Conservation (phyloP, 2,888 invertebrate genomes). For the Coremacera marginata region DNA sequence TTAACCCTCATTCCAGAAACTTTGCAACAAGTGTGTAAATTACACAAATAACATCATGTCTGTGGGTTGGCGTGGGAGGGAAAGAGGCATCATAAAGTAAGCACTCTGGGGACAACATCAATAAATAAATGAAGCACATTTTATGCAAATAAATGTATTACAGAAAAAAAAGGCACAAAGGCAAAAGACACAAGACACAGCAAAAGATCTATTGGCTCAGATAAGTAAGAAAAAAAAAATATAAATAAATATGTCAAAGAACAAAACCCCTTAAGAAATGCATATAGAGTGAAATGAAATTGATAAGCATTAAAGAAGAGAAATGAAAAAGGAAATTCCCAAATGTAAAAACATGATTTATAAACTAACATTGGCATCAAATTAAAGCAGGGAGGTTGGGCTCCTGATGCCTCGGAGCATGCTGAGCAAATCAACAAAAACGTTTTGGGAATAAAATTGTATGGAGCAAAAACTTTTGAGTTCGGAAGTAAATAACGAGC, state of each 20-base stretch:
- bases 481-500: not conserved
- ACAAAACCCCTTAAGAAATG: not conserved
- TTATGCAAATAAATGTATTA: slow-evolving; percentile 9
- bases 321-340: too few species aligned
- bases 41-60: not conserved
- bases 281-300: not conserved
- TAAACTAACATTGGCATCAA: too few species aligned
- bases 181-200: too few species aligned
- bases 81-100: not conserved
- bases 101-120: slow-evolving; percentile 6
- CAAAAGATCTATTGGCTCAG: not conserved
- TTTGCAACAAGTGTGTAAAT: slow-evolving; percentile 21
- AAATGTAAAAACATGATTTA: too few species aligned
- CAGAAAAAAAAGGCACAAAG: not conserved
- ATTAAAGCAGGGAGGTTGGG: too few species aligned
- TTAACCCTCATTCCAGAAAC: not conserved
- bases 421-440: not conserved
- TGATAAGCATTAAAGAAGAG: not conserved
- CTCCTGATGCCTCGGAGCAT: too few species aligned
- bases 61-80: not conserved
- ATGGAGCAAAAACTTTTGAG: not conserved
- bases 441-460: not conserved
- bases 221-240: not conserved
- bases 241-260: not conserved
- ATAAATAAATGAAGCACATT: slow-evolving; percentile 29